A percentile compares a stretch with the other conserved stretches of the same genome.
Conservation (phyloP, 2,888 invertebrate genomes). For the Stegana nigrithorax region DNA sequence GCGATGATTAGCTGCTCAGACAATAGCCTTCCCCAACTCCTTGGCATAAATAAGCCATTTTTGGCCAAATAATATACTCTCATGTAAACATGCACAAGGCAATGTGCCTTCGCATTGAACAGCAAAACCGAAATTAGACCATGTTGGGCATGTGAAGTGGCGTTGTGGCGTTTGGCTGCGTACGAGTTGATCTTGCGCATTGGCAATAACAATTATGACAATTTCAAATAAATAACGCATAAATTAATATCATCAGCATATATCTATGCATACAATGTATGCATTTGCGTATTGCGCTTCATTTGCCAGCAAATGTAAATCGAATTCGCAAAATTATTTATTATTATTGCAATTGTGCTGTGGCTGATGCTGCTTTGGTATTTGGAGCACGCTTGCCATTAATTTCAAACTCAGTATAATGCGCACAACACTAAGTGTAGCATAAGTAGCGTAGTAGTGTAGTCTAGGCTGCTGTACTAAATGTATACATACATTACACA, state of each 20-base stretch:
- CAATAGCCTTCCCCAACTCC: too few relatives aligned
- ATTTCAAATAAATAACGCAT: conserved; percentile 12
- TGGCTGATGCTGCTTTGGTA: background rate
- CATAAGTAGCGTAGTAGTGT: too few relatives aligned
- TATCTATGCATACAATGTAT: background rate
- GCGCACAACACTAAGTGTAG: conserved; percentile 2
- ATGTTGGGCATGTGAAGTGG: background rate
- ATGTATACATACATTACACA: too few relatives aligned
- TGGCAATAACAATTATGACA: conserved; percentile 14
- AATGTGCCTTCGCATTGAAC: too few relatives aligned
- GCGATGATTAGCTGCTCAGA: too few relatives aligned
- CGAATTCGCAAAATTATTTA: conserved; percentile 7
- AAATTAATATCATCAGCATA: background rate
- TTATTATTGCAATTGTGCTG: background rate
- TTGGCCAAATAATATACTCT: too few relatives aligned
- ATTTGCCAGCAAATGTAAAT: conserved; percentile 2
- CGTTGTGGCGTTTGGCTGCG: too few relatives aligned
- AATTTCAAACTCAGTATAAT: conserved; percentile 1
- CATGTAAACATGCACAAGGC: too few relatives aligned
- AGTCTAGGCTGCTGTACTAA: too few relatives aligned
- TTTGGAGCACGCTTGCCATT: conserved; percentile 13
- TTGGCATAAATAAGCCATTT: too few relatives aligned
- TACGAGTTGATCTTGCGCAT: background rate
- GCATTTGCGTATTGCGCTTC: background rate
- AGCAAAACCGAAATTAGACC: conserved; percentile 6